A percentile compares a stretch with the other conserved stretches of the same genome.
phyloP scores from a whole-genome alignment of 2,797 vertebrate species.

The Agapornis canus region DNA sequence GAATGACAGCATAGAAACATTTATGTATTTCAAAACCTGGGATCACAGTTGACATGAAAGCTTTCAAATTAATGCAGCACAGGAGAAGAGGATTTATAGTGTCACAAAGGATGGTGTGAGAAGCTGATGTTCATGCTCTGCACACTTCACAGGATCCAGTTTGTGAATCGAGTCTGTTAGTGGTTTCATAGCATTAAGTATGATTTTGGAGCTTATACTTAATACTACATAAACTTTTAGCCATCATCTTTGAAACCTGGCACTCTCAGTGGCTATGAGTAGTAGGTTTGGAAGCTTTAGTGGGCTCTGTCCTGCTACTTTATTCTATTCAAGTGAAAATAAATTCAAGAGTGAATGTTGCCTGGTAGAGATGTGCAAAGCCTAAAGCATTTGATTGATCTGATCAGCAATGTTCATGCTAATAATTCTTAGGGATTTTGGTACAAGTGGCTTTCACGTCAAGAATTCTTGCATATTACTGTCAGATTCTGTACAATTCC shows the following conservation, averaged over 20 bases:
- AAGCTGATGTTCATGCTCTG: neutral
- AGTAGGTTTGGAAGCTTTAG: neutral
- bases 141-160: neutral
- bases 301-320: neutral
- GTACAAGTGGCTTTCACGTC: neutral
- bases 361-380: neutral
- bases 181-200: neutral
- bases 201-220: neutral
- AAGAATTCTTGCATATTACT: neutral
- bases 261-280: neutral
- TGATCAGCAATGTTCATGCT: neutral
- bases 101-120: neutral
- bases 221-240: neutral
- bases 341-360: neutral
- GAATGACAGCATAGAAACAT: neutral
- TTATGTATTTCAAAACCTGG: neutral
- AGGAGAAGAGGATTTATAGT: neutral
- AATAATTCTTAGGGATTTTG: constrained; percentile 7
- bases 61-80: neutral
- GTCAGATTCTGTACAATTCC: neutral
- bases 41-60: neutral
- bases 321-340: neutral
- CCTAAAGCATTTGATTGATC: neutral
- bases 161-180: neutral
- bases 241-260: neutral